These are phyloP conservation scores for Scelioninae gen. 2 DNA, from an alignment of 2,888 invertebrate genomes.

Conservation along the genomic window DNA sequence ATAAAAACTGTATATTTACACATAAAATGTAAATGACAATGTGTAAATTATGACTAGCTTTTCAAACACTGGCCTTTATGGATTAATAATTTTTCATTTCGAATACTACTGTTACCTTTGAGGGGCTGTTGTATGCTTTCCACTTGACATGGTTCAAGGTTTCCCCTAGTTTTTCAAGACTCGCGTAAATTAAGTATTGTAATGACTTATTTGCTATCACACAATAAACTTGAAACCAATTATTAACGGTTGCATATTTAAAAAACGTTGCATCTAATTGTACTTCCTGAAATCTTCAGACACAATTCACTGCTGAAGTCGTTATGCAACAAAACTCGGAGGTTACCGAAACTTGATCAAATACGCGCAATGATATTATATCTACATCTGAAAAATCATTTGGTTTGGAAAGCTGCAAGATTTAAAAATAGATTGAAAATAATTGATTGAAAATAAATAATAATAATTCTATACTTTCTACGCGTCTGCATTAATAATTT, in stretches of 20 bases:
- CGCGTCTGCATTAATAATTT: too few relatives aligned
- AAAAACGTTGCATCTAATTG: conserved; percentile 19
- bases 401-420: not conserved
- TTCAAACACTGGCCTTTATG: too few relatives aligned
- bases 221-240: not conserved
- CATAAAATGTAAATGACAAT: too few relatives aligned
- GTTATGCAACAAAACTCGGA: conserved; percentile 35
- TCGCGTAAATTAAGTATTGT: conserved; percentile 6
- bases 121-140: not conserved
- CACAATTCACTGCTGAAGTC: conserved; percentile 31
- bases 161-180: conserved; percentile 3
- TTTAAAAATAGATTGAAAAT: not conserved
- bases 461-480: too few relatives aligned
- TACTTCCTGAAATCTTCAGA: conserved; percentile 34
- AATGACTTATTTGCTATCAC: conserved; percentile 2
- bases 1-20: too few relatives aligned
- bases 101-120: too few relatives aligned
- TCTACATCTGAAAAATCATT: conserved; percentile 7
- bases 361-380: conserved; percentile 29
- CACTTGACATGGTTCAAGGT: conserved; percentile 1
- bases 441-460: too few relatives aligned
- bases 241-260: conserved; percentile 9
- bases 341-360: conserved; percentile 41
- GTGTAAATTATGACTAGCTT: too few relatives aligned
- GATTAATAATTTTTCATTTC: too few relatives aligned